A percentile compares a stretch with the other conserved stretches of the same genome.
Evolutionary conservation across 2,888 invertebrate species (phyloP).

Genomic region (Tethea ocularis): DNA sequence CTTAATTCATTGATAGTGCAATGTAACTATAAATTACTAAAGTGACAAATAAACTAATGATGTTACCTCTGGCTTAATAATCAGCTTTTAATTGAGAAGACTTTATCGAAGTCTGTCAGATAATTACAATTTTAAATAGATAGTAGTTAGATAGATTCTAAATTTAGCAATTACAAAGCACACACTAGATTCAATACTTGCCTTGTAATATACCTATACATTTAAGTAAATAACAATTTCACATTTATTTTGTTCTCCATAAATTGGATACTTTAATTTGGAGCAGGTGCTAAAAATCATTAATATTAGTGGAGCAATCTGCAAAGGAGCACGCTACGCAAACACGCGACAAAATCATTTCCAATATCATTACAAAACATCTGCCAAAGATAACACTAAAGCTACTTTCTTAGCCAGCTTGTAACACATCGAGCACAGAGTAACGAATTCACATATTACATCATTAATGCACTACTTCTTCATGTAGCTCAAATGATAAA

Average conservation of each 20-base stretch:
- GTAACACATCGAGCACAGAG: constrained; percentile 1
- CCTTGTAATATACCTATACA: background rate
- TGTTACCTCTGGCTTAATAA: no score
- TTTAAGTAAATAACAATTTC: background rate
- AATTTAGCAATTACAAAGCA: background rate
- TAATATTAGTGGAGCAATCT: constrained; percentile 49
- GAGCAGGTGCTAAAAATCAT: constrained; percentile 50
- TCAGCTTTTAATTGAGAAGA: no score
- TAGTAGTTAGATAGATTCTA: no score
- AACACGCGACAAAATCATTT: constrained; percentile 49
- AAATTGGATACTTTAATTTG: constrained; percentile 21
- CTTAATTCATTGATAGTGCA: no score
- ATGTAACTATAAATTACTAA: no score
- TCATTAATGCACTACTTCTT: background rate
- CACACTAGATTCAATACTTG: background rate
- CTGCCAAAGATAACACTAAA: constrained; percentile 36
- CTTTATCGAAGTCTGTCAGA: no score
- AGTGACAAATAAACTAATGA: no score
- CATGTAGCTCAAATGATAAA: background rate
- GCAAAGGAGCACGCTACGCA: constrained; percentile 38
- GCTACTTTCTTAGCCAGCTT: background rate
- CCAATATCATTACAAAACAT: constrained; percentile 40
- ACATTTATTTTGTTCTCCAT: background rate
- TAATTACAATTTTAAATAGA: background rate
- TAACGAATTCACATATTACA: background rate